Percentiles rank a stretch among this genome's conserved stretches.
Evolutionary conservation across 1,140 invertebrate genomes (phyloP).

Genomic region (Leptopilina boulardi): DNA sequence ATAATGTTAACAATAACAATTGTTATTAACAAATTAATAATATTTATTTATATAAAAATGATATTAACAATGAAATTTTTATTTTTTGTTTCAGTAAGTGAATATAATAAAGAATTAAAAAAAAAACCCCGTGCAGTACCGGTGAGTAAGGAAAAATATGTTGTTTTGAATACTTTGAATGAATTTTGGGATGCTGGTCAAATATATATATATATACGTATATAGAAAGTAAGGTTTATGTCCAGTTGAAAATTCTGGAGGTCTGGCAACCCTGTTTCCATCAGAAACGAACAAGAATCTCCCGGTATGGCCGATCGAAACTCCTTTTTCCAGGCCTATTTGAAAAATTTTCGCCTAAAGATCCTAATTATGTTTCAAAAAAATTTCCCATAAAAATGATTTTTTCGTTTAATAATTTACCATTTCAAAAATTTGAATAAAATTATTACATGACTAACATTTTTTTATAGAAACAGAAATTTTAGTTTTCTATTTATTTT

Average conservation of each 20-base stretch:
- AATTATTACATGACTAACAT: too few relatives aligned
- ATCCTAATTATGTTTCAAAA: too few relatives aligned
- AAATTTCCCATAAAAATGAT: too few relatives aligned
- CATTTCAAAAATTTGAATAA: too few relatives aligned
- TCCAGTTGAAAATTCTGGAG: conserved; percentile 15
- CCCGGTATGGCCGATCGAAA: conserved; percentile 4
- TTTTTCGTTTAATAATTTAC: too few relatives aligned
- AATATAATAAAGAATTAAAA: neutral
- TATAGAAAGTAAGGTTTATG: neutral
- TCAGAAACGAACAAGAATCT: conserved; percentile 27
- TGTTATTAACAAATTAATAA: too few relatives aligned
- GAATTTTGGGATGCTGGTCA: conserved; percentile 9
- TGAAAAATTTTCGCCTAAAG: neutral
- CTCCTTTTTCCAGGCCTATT: neutral
- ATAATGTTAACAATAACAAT: too few relatives aligned
- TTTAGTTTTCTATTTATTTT: too few relatives aligned
- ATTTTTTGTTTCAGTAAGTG: neutral
- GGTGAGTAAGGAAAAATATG: neutral
- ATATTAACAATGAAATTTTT: neutral
- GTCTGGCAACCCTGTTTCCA: conserved; percentile 22
- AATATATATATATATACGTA: too few relatives aligned
- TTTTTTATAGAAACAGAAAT: too few relatives aligned
- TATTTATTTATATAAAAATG: too few relatives aligned
- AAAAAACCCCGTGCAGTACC: neutral
- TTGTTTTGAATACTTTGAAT: neutral